A percentile compares a stretch with the other conserved stretches of the same genome.
These are phyloP conservation scores for Hypocryptadius cinnamomeus DNA, from an alignment of 2,113 vertebrate genomes.

Conservation along the genomic window DNA sequence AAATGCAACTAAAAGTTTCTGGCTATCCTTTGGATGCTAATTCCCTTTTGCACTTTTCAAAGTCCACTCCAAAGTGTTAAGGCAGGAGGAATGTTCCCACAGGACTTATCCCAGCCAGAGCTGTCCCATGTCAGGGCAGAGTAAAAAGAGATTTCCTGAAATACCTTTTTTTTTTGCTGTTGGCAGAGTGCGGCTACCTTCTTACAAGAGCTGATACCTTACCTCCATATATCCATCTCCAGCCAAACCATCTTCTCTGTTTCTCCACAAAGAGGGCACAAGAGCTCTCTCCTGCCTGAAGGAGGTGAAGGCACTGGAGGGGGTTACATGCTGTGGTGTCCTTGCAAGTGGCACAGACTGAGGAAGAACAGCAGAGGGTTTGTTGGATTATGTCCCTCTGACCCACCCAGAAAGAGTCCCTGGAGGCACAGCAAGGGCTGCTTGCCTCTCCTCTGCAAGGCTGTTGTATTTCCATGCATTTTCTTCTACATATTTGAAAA, in stretches of 20 bases:
- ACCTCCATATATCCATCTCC: neutral
- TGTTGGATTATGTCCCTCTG: neutral
- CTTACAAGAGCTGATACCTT: neutral
- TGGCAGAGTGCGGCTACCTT: neutral
- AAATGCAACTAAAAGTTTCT: neutral
- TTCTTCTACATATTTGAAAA: neutral
- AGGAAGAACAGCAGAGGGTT: neutral
- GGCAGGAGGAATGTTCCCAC: neutral
- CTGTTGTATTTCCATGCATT: fast-evolving
- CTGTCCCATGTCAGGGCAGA: neutral
- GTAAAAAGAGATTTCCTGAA: neutral
- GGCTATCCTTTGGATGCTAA: neutral
- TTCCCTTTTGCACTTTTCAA: neutral
- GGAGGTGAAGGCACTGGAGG: neutral
- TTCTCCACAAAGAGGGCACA: neutral
- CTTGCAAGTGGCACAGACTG: neutral
- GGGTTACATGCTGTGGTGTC: neutral
- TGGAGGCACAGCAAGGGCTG: neutral
- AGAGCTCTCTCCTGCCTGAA: neutral
- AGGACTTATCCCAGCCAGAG: neutral
- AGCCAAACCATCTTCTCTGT: neutral
- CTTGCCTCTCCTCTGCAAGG: neutral
- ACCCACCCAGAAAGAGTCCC: neutral
- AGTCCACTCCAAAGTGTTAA: neutral
- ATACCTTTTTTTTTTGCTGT: neutral